These are phyloP conservation scores for Monoplex corrugatus DNA, from an alignment of 2,888 invertebrate species.

Conservation along the genomic window DNA sequence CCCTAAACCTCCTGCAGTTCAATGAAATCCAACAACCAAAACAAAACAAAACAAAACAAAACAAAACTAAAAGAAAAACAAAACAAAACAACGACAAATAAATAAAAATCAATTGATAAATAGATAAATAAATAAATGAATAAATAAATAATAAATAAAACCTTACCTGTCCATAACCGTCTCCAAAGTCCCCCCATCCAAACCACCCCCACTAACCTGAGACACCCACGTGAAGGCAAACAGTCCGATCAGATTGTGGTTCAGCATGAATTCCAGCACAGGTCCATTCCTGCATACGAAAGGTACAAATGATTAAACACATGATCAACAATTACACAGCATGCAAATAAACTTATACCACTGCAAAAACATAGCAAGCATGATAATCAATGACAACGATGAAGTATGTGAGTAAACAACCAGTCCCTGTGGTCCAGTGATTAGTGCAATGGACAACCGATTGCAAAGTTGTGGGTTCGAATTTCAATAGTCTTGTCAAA, in stretches of 20 bases:
- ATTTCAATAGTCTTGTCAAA: neutral
- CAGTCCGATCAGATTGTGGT: constrained; percentile 11
- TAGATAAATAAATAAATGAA: neutral
- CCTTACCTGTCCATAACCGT: no score
- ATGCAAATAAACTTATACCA: no score
- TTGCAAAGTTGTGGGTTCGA: neutral
- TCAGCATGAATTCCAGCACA: neutral
- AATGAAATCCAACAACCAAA: neutral
- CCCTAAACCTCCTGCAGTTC: no score
- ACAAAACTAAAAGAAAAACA: neutral
- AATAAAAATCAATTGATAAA: neutral
- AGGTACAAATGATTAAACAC: neutral
- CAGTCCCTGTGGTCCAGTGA: neutral
- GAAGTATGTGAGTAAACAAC: neutral
- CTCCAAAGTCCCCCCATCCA: no score
- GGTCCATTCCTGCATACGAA: neutral
- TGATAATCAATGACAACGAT: no score
- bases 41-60: neutral
- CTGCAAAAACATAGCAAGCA: no score
- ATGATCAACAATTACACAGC: no score
- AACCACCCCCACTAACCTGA: neutral
- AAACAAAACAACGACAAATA: neutral
- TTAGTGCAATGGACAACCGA: neutral
- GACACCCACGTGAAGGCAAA: neutral
- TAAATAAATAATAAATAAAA: neutral